Percentiles rank a stretch among this genome's conserved stretches.
phyloP scores from a whole-genome alignment of 2,113 vertebrate species.

The Pedetes capensis region DNA sequence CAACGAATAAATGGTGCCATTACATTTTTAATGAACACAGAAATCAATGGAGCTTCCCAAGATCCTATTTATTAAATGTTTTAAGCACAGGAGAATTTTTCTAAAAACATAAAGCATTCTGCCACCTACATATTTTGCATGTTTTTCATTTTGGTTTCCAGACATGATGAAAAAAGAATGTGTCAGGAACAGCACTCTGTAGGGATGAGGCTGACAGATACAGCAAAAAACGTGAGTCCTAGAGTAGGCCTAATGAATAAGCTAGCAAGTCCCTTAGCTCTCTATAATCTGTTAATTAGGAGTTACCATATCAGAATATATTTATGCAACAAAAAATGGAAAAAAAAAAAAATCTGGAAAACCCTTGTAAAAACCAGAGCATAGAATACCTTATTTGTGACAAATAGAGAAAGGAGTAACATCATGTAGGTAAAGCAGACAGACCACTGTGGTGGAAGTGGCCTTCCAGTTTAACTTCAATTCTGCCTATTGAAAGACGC shows the following conservation, averaged over 20 bases:
- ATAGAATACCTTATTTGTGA: background rate
- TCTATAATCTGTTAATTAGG: background rate
- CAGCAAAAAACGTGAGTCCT: background rate
- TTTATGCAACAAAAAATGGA: background rate
- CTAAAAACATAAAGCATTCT: background rate
- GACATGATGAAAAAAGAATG: background rate
- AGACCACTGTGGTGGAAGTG: rapidly evolving
- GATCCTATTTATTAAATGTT: background rate
- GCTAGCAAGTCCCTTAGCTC: background rate
- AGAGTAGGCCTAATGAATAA: background rate
- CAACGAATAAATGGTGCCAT: background rate
- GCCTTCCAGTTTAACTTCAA: background rate
- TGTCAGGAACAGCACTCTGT: background rate
- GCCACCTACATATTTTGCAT: background rate
- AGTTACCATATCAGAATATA: background rate
- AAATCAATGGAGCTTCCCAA: background rate
- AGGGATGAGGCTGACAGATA: background rate
- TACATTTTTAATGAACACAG: background rate
- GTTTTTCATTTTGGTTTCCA: background rate
- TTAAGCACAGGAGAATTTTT: background rate
- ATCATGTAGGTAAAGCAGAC: background rate
- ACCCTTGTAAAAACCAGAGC: background rate
- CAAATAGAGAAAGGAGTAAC: background rate
- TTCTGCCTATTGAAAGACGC: background rate
- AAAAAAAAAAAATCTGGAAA: background rate